These are phyloP conservation scores for Cebus imitator DNA, from an alignment of 2,113 vertebrate species.

Conservation along the genomic window DNA sequence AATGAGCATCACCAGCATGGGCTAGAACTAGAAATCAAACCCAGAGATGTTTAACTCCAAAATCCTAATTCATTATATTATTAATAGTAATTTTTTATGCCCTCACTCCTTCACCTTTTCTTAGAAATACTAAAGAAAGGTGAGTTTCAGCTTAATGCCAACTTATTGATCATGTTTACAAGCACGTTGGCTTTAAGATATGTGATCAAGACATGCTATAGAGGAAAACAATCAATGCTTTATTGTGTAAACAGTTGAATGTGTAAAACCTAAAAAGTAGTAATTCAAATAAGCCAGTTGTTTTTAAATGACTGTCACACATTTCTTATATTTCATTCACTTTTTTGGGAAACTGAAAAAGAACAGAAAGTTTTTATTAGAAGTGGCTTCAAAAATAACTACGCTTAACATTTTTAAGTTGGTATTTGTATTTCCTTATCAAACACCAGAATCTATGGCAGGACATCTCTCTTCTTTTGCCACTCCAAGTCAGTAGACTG, in stretches of 20 bases:
- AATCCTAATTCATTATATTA: neutral
- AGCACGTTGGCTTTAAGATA: neutral
- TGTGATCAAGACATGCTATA: neutral
- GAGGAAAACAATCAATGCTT: neutral
- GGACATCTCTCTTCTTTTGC: fast-evolving
- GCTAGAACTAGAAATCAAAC: neutral
- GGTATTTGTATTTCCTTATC: neutral
- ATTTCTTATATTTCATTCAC: neutral
- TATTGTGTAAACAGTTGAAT: neutral
- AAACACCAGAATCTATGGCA: neutral
- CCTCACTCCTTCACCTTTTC: neutral
- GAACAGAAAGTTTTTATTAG: neutral
- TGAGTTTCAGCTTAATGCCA: neutral
- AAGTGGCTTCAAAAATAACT: neutral
- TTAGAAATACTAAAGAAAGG: neutral
- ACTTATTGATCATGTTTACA: neutral
- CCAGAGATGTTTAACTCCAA: neutral
- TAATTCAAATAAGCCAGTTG: neutral
- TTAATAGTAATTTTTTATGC: neutral
- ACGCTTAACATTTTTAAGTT: neutral
- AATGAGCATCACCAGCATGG: neutral
- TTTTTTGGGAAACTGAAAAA: neutral
- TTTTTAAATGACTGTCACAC: neutral
- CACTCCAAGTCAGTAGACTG: neutral
- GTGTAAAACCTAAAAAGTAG: neutral